phyloP scores from a whole-genome alignment of 2,797 vertebrate genomes.

The Phoebastria nigripes region DNA sequence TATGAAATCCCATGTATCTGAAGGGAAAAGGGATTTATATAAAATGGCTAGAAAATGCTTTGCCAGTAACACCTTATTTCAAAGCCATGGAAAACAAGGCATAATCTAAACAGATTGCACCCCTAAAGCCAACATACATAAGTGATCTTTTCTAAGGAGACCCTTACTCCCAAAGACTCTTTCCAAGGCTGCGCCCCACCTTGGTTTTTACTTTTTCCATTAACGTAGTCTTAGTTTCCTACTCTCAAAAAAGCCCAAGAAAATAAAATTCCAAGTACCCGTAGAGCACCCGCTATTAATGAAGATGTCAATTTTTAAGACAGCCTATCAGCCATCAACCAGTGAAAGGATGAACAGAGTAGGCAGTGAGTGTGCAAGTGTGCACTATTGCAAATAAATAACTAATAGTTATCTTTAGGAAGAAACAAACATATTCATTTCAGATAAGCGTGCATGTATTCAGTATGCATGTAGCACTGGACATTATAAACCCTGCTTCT shows the following conservation, averaged over 20 bases:
- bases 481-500: neutral
- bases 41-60: neutral
- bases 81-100: neutral
- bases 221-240: neutral
- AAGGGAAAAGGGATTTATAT: neutral
- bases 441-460: accelerated
- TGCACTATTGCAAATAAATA: neutral
- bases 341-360: neutral
- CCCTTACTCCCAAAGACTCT: neutral
- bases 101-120: neutral
- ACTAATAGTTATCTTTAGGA: neutral
- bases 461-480: neutral
- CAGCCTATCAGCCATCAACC: neutral
- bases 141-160: neutral
- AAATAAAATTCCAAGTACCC: neutral
- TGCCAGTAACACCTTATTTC: neutral
- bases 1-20: neutral
- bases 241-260: neutral
- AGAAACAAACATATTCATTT: neutral
- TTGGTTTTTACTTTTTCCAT: neutral
- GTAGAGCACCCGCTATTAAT: neutral
- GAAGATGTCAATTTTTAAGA: neutral
- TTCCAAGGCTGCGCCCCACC: neutral
- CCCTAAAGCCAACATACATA: neutral
- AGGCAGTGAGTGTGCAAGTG: neutral